Evolutionary conservation across 2,888 invertebrate genomes (phyloP).

Genomic region (Pterostichus madidus): DNA sequence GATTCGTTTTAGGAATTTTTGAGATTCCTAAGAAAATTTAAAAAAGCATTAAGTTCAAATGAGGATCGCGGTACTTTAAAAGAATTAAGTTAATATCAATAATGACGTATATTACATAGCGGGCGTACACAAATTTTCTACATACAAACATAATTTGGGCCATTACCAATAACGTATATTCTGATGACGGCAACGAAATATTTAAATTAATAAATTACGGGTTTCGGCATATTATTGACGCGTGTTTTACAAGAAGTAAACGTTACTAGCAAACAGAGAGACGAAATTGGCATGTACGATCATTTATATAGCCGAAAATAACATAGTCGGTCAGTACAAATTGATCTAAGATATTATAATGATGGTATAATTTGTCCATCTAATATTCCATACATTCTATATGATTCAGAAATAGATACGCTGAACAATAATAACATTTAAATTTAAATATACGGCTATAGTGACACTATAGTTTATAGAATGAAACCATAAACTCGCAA

Average conservation of each 20-base stretch:
- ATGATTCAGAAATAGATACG: slow-evolving; percentile 52
- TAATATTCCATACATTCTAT: slow-evolving; percentile 60
- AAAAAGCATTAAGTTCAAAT: slow-evolving; percentile 66
- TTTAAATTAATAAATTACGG: slow-evolving; percentile 67
- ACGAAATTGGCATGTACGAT: slow-evolving; percentile 66
- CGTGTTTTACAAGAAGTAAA: slow-evolving; percentile 66
- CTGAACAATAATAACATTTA: slow-evolving; percentile 26
- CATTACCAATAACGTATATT: slow-evolving; percentile 67
- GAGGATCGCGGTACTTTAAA: slow-evolving; percentile 37
- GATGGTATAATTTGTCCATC: slow-evolving; percentile 63
- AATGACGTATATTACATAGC: slow-evolving; percentile 65
- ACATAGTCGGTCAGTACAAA: slow-evolving; percentile 60
- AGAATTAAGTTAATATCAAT: slow-evolving; percentile 67
- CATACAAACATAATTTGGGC: slow-evolving; percentile 66
- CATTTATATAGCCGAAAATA: slow-evolving; percentile 67
- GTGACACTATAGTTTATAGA: slow-evolving; percentile 2
- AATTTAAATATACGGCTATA: slow-evolving; percentile 11
- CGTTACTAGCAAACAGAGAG: slow-evolving; percentile 64
- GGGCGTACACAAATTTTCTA: slow-evolving; percentile 64
- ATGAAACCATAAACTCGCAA: neutral
- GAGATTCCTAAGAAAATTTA: slow-evolving; percentile 50
- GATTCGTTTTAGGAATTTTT: slow-evolving; percentile 25
- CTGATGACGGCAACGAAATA: slow-evolving; percentile 65
- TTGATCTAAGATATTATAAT: slow-evolving; percentile 67
- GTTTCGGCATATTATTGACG: slow-evolving; percentile 65